These are phyloP conservation scores for Spea multiplicata DNA, from an alignment of 2,113 vertebrate genomes.

Conservation along the genomic window DNA sequence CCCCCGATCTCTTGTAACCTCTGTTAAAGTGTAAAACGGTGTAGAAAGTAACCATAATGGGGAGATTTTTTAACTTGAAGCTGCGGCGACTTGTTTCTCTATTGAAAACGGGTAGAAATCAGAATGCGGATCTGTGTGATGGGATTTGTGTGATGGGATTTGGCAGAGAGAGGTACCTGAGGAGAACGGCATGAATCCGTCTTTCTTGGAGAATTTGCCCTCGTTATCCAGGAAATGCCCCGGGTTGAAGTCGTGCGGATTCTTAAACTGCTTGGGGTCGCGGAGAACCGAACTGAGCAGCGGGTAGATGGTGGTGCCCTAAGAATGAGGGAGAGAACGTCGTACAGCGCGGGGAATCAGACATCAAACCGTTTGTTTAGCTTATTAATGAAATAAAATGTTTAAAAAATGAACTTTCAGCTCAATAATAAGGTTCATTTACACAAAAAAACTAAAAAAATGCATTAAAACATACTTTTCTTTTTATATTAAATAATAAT, in stretches of 20 bases:
- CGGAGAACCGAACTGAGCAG: slow-evolving; percentile 57
- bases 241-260: slow-evolving; percentile 57
- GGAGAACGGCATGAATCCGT: slow-evolving; percentile 60
- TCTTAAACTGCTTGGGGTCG: slow-evolving; percentile 48
- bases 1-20: too few species aligned
- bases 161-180: slow-evolving; percentile 52
- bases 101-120: too few species aligned
- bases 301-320: slow-evolving; percentile 59
- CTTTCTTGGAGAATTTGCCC: slow-evolving; percentile 52
- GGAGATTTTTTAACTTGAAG: too few species aligned
- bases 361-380: too few species aligned
- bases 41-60: too few species aligned
- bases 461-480: background rate
- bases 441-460: too few species aligned
- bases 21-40: too few species aligned
- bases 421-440: too few species aligned
- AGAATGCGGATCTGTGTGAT: too few species aligned
- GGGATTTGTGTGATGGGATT: background rate
- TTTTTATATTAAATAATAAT: background rate
- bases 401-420: too few species aligned
- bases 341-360: background rate
- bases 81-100: too few species aligned
- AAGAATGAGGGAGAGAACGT: background rate
- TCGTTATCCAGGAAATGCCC: slow-evolving; percentile 56
- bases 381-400: too few species aligned